A percentile compares a stretch with the other conserved stretches of the same genome.
These are phyloP conservation scores for Mechanitis messenoides DNA, from an alignment of 2,888 invertebrate species.

Conservation along the genomic window DNA sequence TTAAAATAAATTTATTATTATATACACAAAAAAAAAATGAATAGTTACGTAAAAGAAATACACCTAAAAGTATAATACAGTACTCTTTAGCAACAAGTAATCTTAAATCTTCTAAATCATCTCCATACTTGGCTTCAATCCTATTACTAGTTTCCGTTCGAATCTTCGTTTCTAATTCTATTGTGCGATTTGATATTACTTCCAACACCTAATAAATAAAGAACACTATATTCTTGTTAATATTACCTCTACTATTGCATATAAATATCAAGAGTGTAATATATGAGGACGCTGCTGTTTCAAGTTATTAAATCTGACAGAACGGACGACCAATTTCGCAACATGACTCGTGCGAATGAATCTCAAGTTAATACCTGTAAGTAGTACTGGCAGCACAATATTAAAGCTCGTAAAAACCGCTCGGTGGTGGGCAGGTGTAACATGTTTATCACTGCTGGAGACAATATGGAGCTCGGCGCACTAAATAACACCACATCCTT, in stretches of 20 bases:
- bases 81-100: constrained; percentile 76
- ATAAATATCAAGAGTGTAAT: background rate
- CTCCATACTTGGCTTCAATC: constrained; percentile 53
- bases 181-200: constrained; percentile 56
- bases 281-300: background rate
- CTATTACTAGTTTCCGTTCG: constrained; percentile 51
- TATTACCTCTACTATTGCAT: too few species aligned
- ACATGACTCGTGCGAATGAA: constrained; percentile 4
- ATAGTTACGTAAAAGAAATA: background rate
- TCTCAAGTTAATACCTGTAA: constrained; percentile 55
- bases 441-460: constrained; percentile 66
- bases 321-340: background rate
- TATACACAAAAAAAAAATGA: background rate
- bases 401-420: constrained; percentile 72
- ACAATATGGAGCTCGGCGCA: constrained; percentile 56
- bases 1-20: too few species aligned
- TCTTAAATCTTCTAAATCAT: constrained; percentile 72
- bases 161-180: constrained; percentile 58
- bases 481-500: constrained; percentile 75
- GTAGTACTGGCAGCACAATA: constrained; percentile 78
- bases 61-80: constrained; percentile 64
- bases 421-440: constrained; percentile 72
- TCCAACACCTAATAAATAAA: constrained; percentile 56
- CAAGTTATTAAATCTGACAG: background rate
- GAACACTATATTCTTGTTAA: background rate